A percentile compares a stretch with the other conserved stretches of the same genome.
These are phyloP conservation scores for Cartodere bifasciata DNA, from an alignment of 2,888 invertebrate species.

Conservation along the genomic window DNA sequence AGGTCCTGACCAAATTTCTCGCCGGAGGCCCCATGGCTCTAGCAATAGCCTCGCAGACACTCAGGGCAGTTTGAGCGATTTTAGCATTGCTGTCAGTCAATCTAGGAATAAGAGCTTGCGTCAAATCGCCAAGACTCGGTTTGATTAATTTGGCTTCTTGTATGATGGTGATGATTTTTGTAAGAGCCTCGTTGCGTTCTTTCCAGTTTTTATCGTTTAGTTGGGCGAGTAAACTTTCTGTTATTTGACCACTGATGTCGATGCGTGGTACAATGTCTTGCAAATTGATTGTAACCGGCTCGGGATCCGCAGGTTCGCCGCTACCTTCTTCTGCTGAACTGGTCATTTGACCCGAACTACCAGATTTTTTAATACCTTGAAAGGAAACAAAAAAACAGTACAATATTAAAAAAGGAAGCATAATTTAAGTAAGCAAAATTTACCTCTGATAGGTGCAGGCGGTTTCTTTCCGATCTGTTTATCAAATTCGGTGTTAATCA, in stretches of 20 bases:
- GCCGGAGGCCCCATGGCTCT: slow-evolving; percentile 72
- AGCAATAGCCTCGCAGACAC: slow-evolving; percentile 71
- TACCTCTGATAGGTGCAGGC: slow-evolving; percentile 59
- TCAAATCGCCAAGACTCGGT: slow-evolving; percentile 70
- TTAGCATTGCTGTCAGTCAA: slow-evolving; percentile 86
- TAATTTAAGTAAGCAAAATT: neutral
- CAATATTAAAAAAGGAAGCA: neutral
- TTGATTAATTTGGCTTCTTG: slow-evolving; percentile 70
- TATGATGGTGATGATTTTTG: slow-evolving; percentile 58
- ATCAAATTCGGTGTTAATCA: slow-evolving; percentile 76
- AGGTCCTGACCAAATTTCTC: slow-evolving; percentile 62
- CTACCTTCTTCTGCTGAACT: slow-evolving; percentile 38
- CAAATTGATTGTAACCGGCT: slow-evolving; percentile 38
- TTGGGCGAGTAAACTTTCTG: slow-evolving; percentile 66
- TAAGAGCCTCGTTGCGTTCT: slow-evolving; percentile 63
- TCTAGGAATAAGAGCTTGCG: slow-evolving; percentile 63
- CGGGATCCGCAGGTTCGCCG: slow-evolving; percentile 30
- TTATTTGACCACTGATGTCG: slow-evolving; percentile 74
- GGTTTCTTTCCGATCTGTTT: slow-evolving; percentile 66
- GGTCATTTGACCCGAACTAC: slow-evolving; percentile 42
- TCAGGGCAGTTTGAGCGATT: slow-evolving; percentile 71
- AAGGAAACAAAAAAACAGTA: neutral
- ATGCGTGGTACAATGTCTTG: slow-evolving; percentile 64
- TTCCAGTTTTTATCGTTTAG: slow-evolving; percentile 91
- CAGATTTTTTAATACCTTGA: slow-evolving; percentile 33